Base-by-base conservation (phyloP, 1,140 invertebrate species). In the Bradysia coprophila region DNA sequence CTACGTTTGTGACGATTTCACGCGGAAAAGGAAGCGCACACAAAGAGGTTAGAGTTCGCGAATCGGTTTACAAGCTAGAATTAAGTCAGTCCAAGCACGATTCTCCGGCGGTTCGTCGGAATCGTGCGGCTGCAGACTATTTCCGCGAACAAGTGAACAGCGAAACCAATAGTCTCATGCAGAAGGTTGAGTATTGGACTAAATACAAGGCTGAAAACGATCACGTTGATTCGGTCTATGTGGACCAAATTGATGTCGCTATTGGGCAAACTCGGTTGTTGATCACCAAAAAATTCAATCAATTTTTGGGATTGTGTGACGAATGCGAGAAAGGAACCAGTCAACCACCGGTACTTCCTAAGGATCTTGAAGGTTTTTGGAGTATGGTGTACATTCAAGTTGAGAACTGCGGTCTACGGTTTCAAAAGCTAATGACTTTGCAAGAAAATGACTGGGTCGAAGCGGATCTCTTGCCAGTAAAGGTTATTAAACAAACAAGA, bases 291-390 rank as follows among this genome's bases (percentile, higher is more conserved):
- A 77, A 81, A 47, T 73, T 83, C 46, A 61, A 72, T 50, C 71
- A 80, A 51, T 83, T 83, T 46, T 48, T 56, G 16, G 53, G 63
- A 2, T 56, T 85, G 2, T 74, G 83, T 16, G 57, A 68, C 28
- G 65, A 73, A 38, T 81, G 76, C 49, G 72, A 77, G 13, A 59
- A 60, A 5, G 74, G 70, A 18, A 67, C 75, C 50, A 51, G 52
- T 11, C 48, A 52, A 0, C 71, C 71, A 43, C 56, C 68, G 19
- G 72, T 80, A 1, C 69, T 66, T 0, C 69, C 68, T 31, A 60
- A 64, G 34, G 80, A 83, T 61, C 59, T 83, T 0, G 72, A 81
- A 56, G 80, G 79, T 3, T 84, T 81, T 60, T 83, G 80, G 80
- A 78, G 81, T 33, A 77, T 80, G 73, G 62, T 79, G 6, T 70